Conservation (phyloP, 2,888 invertebrate genomes). For the Pristionchus mayeri region DNA sequence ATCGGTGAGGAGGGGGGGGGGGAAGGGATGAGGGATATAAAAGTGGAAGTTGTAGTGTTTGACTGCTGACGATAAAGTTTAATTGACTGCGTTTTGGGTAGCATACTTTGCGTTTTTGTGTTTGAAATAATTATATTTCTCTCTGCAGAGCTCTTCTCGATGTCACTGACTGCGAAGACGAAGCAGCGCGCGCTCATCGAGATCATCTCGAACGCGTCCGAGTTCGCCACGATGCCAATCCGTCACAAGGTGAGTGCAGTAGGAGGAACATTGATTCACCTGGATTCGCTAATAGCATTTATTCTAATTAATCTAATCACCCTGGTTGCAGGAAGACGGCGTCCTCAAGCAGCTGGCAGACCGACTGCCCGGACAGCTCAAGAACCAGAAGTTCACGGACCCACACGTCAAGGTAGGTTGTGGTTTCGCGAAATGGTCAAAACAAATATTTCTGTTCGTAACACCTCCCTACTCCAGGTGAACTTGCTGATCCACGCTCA, state of each 20-base stretch:
- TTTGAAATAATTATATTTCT: too few species aligned
- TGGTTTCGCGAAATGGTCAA: too few species aligned
- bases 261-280: not conserved
- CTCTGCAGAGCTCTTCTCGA: constrained; percentile 92
- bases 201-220: constrained; percentile 97
- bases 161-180: constrained; percentile 95
- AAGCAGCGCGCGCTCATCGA: constrained; percentile 96
- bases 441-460: too few species aligned
- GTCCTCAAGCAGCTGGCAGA: constrained; percentile 82
- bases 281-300: not conserved
- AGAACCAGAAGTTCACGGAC: constrained; percentile 89
- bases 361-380: constrained; percentile 83
- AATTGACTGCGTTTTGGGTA: too few species aligned
- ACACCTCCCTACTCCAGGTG: constrained; percentile 76
- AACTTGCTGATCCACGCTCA: constrained; percentile 96
- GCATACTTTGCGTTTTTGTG: too few species aligned
- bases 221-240: constrained; percentile 94
- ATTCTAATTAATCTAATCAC: not conserved
- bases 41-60: too few species aligned
- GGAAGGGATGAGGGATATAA: not conserved
- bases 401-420: constrained; percentile 86
- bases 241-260: constrained; percentile 84
- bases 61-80: too few species aligned
- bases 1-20: constrained; percentile 83
- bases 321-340: constrained; percentile 84